phyloP scores from a whole-genome alignment of 2,797 vertebrate genomes.

The Scyliorhinus canicula region DNA sequence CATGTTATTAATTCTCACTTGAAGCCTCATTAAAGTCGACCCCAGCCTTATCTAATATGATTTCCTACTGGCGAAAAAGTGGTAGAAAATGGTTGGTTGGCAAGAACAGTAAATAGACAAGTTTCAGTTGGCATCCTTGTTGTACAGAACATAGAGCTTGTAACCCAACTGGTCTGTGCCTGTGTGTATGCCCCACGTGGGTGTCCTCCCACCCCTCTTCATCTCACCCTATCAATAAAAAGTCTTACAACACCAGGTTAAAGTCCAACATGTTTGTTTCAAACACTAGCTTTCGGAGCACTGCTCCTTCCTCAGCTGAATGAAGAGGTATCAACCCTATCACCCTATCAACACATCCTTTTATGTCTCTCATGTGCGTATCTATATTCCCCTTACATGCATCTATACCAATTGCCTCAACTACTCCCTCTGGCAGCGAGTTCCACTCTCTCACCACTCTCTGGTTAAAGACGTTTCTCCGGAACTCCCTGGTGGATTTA shows the following conservation, averaged over 20 bases:
- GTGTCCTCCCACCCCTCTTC: not conserved
- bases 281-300: too few species aligned
- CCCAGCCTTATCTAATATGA: not conserved
- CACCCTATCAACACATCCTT: not conserved
- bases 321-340: too few species aligned
- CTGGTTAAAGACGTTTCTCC: not conserved
- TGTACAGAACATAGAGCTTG: not conserved
- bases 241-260: too few species aligned
- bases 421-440: not conserved
- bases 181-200: not conserved
- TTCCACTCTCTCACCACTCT: not conserved
- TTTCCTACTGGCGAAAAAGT: not conserved
- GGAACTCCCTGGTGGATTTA: not conserved
- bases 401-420: not conserved
- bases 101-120: not conserved
- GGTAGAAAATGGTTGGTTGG: not conserved
- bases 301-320: too few species aligned
- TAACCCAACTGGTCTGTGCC: not conserved
- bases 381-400: not conserved
- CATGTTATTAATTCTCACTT: not conserved
- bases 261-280: too few species aligned
- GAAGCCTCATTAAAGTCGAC: not conserved
- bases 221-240: too few species aligned
- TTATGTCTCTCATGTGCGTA: not conserved
- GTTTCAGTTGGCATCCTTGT: not conserved